phyloP scores from a whole-genome alignment of 2,797 vertebrate genomes.

The Cuniculus paca region DNA sequence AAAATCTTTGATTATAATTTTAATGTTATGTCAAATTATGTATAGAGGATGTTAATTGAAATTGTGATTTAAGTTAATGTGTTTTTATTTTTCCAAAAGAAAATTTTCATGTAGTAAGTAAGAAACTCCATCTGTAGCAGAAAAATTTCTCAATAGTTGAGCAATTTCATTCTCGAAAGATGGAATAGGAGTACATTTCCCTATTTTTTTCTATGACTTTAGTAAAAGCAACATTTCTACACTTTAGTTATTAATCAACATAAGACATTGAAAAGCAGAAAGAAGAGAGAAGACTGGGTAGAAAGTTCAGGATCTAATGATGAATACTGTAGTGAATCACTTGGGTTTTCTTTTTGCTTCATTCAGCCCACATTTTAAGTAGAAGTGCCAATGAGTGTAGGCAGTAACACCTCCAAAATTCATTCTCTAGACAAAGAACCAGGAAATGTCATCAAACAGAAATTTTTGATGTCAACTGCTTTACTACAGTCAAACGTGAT shows the following conservation, averaged over 20 bases:
- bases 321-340: not conserved
- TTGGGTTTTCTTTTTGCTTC: not conserved
- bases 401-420: not conserved
- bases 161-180: not conserved
- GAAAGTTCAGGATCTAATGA: not conserved
- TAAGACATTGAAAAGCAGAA: not conserved
- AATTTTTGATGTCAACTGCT: not conserved
- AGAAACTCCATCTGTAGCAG: not conserved
- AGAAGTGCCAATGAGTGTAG: not conserved
- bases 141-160: not conserved
- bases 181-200: not conserved
- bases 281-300: not conserved
- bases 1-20: constrained; percentile 38
- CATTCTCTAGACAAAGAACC: not conserved
- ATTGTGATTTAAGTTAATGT: not conserved
- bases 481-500: not conserved
- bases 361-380: not conserved
- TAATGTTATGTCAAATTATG: not conserved
- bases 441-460: not conserved
- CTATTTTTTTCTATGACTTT: not conserved
- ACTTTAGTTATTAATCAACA: not conserved
- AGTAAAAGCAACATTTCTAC: not conserved
- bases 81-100: not conserved
- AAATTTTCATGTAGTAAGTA: not conserved
- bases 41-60: not conserved